Conservation (phyloP, 1,140 invertebrate species). For the Achatina immaculata region DNA sequence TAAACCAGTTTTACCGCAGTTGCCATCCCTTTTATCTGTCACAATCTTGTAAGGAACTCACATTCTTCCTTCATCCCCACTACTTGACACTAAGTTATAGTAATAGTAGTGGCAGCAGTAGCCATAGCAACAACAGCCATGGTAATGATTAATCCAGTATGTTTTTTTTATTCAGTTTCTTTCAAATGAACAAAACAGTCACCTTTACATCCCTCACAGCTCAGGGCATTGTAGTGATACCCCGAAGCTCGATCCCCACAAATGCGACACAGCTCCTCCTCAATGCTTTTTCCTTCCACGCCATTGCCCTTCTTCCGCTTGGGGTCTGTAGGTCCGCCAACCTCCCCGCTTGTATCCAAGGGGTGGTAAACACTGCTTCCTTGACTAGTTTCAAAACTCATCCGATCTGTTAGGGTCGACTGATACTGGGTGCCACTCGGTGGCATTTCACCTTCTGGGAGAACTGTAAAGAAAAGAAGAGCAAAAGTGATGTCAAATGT, state of each 20-base stretch:
- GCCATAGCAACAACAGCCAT: too few relatives aligned
- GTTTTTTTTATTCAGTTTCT: too few relatives aligned
- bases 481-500: too few relatives aligned
- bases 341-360: conserved; percentile 20
- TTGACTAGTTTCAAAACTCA: conserved; percentile 31
- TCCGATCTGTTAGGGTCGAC: conserved; percentile 32
- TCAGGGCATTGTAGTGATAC: conserved; percentile 99
- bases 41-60: too few relatives aligned
- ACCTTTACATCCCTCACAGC: conserved; percentile 99
- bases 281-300: conserved; percentile 65
- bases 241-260: conserved; percentile 98
- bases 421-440: conserved; percentile 40
- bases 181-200: too few relatives aligned
- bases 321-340: conserved; percentile 42
- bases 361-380: conserved; percentile 23
- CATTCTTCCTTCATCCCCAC: too few relatives aligned
- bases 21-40: too few relatives aligned
- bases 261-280: conserved; percentile 93
- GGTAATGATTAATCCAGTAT: too few relatives aligned
- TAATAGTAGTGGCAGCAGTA: too few relatives aligned
- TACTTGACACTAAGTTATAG: too few relatives aligned
- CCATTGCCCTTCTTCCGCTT: conserved; percentile 62
- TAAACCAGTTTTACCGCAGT: too few relatives aligned
- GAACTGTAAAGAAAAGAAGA: conserved; percentile 35
- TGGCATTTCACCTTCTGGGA: conserved; percentile 48